phyloP scores from a whole-genome alignment of 2,797 vertebrate species.

The Sebastes itinus region DNA sequence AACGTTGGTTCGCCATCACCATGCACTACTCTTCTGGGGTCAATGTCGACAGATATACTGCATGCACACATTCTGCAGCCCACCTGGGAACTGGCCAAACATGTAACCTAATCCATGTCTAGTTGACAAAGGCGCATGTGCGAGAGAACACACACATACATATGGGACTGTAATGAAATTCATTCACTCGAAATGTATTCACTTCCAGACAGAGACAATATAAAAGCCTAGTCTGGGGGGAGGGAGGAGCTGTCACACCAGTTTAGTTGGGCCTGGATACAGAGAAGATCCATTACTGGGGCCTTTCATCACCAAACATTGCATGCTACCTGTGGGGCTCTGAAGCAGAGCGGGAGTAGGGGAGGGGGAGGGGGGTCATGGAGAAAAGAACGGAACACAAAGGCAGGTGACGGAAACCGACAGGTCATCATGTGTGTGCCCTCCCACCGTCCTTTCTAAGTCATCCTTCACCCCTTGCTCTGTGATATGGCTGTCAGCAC shows the following conservation, averaged over 20 bases:
- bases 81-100: slow-evolving; percentile 47
- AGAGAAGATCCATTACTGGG: slow-evolving; percentile 72
- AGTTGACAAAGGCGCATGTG: slow-evolving; percentile 4
- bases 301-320: slow-evolving; percentile 72
- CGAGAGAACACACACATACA: slow-evolving; percentile 11
- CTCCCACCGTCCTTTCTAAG: slow-evolving; percentile 47
- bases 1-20: neutral
- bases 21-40: slow-evolving; percentile 16
- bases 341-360: slow-evolving; percentile 2
- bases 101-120: slow-evolving; percentile 29
- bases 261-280: slow-evolving; percentile 65
- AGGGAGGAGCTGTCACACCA: slow-evolving; percentile 70
- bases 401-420: slow-evolving; percentile 67
- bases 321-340: slow-evolving; percentile 67
- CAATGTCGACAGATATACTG: slow-evolving; percentile 18
- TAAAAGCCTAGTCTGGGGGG: slow-evolving; percentile 40
- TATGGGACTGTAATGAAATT: slow-evolving; percentile 54
- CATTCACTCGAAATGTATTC: slow-evolving; percentile 61
- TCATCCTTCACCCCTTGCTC: slow-evolving; percentile 59
- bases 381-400: slow-evolving; percentile 43
- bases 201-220: slow-evolving; percentile 53
- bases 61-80: slow-evolving; percentile 24
- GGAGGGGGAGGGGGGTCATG: neutral
- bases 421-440: slow-evolving; percentile 62
- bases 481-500: slow-evolving; percentile 18